Conservation (phyloP, 2,113 vertebrate species). For the Coryphaenoides rupestris region DNA sequence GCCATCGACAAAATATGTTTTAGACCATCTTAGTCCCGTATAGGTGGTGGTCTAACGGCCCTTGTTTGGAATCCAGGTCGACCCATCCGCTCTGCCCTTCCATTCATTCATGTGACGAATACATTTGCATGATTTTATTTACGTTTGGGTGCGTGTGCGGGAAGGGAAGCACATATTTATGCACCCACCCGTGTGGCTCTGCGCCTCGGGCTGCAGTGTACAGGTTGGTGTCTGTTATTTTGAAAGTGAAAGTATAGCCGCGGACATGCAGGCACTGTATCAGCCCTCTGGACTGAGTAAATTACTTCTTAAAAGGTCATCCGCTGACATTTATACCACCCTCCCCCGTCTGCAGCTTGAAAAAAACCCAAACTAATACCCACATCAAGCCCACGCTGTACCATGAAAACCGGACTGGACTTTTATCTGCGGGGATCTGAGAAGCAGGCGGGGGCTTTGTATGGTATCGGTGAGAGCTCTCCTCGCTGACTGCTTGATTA, state of each 20-base stretch:
- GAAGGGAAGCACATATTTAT: no score
- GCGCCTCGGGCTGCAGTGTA: neutral
- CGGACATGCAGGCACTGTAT: slow-evolving; percentile 35
- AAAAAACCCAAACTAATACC: slow-evolving; percentile 33
- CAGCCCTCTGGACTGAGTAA: slow-evolving; percentile 49
- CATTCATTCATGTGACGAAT: no score
- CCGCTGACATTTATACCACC: slow-evolving; percentile 72
- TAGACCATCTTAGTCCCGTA: no score
- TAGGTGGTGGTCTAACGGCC: no score
- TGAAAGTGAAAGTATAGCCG: slow-evolving; percentile 28
- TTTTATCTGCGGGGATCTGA: slow-evolving; percentile 48
- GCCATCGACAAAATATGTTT: no score
- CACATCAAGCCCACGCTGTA: slow-evolving; percentile 48
- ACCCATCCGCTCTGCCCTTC: no score
- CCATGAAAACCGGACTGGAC: slow-evolving; percentile 36
- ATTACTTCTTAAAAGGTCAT: slow-evolving; percentile 74
- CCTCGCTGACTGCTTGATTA: no score
- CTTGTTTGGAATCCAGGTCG: no score
- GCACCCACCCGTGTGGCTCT: no score
- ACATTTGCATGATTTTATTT: no score
- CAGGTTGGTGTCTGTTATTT: slow-evolving; percentile 16
- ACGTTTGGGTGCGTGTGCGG: no score
- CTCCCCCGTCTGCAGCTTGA: slow-evolving; percentile 6
- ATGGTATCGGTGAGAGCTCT: no score
- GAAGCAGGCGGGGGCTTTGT: neutral